Base-by-base conservation (phyloP, 2,888 invertebrate genomes). In the Pachymerium ferrugineum region DNA sequence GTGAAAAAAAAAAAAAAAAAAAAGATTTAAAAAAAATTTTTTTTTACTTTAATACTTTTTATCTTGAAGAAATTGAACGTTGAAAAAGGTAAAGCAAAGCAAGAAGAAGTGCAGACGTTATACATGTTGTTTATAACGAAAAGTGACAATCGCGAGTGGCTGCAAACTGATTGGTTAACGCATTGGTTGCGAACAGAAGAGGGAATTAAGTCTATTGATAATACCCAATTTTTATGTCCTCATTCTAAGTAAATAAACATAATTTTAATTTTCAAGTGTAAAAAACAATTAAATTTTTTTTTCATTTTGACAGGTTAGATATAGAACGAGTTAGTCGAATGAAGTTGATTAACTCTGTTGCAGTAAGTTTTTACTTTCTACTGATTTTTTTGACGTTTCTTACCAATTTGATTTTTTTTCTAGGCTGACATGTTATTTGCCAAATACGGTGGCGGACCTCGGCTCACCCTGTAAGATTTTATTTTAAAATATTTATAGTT, bases 81-180 rank as follows among this genome's bases (percentile, higher is more conserved):
- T 42, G 76, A 77, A 62, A 79, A 74, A 74, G 79, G 80, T 4
- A 78, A 78, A 74, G 79, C 78, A 47, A 78, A 79, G 67, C 80
- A 81, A 73, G 78, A 78, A 42, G 80, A 79, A 73, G 78, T 80
- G 5, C 78, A 76, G 74, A 72, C 76, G 5, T 77, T 79, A 22
- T 79, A 78, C 73, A 75, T 78, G 8, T 77, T 78, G 47, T 69
- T 78, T 29, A 70, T 73, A 10, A 68, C 38, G 5, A 73, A 74
- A 72, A 73, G 75, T 69, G 74, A 62, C 2, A 79, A 81, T 30
- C 84, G 81, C 77, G 85, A 86, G 77, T 86, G 86, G 82, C 80
- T 87, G 29, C 82, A 85, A 8, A 83, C 81, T 2, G 83, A 83
- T 25, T 87, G 87, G 87, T 77, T 87, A 10, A 81, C 79, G 0